A percentile compares a stretch with the other conserved stretches of the same genome.
Conservation (phyloP, 30 jellyfish, hydroid and myxozoan genomes). For the Aurelia aurita complex sp. Pacific region DNA sequence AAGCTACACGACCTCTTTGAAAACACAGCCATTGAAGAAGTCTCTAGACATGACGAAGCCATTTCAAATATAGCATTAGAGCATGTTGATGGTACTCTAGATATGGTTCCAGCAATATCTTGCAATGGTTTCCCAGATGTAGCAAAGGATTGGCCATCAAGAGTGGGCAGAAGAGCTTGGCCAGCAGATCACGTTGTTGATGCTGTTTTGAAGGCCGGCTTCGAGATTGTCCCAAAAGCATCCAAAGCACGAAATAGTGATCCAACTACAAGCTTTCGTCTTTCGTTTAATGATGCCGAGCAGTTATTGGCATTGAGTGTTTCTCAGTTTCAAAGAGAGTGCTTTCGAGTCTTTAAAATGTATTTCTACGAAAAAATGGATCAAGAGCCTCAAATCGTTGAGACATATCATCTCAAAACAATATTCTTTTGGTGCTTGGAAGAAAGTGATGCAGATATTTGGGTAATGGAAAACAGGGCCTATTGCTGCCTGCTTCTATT, state of each 20-base stretch:
- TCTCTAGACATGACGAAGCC: too few species aligned
- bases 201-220: constrained; percentile 31
- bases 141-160: constrained; percentile 25
- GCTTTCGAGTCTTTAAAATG: constrained; percentile 43
- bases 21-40: too few species aligned
- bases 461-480: constrained; percentile 37
- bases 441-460: constrained; percentile 13
- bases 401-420: constrained; percentile 55
- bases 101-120: constrained; percentile 45
- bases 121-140: constrained; percentile 50
- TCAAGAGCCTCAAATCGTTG: constrained; percentile 26
- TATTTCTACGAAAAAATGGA: constrained; percentile 51
- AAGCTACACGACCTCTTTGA: too few species aligned
- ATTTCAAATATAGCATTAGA: too few species aligned
- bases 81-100: constrained; percentile 24
- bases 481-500: constrained; percentile 31
- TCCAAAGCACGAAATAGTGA: constrained; percentile 5
- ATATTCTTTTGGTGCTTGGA: constrained; percentile 45
- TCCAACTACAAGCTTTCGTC: constrained; percentile 33
- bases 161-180: constrained; percentile 45
- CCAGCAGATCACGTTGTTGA: constrained; percentile 20
- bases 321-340: constrained; percentile 30
- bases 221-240: constrained; percentile 48
- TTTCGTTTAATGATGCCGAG: constrained; percentile 45
- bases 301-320: constrained; percentile 15